Base-by-base conservation (phyloP, 1,140 invertebrate genomes). In the Platorchestia sp. region DNA sequence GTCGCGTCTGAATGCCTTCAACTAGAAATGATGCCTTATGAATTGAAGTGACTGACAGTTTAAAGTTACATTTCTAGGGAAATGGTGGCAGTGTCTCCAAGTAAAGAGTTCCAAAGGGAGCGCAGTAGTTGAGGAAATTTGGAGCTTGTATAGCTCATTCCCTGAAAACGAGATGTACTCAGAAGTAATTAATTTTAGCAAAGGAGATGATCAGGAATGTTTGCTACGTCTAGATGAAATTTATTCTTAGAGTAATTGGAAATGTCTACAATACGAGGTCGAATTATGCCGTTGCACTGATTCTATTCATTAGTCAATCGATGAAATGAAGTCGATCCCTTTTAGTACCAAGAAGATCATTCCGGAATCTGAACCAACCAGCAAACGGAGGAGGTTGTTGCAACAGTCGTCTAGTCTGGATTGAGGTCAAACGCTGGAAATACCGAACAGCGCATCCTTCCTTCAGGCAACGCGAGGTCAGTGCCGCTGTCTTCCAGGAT, bases 401-500 rank as follows among this genome's bases (percentile, higher is more conserved):
- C 87, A 89, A 44, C 41, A 41, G 42, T 36, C 87, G 87, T 89
- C 87, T 5, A 0, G 47, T 47, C 43, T n/a, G 44, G 10, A 93
- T 45, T 93, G 91, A 93, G 91, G 91, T 93, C 91, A 93, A 47
- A 42, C 6, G 41, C 44, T 45, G 91, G 91, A 93, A 93, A 93
- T 93, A 93, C 91, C 91, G 91, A 44, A 40, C 43, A 45, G 91
- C 91, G 91, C 43, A 93, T 93, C 91, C 91, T 47, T 93, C 45
- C 19, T 14, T 40, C 43, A 27, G 47, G 6, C 3, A 14, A 45
- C 40, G 6, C 40, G 44, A 93, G 91, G 91, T 93, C 91, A 93
- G 5, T 41, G 43, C 87, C 14, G 14, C 5, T 43, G 36, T 10
- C 10, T 89, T 89, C 87, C 87, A 89, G 43, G 87, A 89, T 75